Base-by-base conservation (phyloP, 2,113 vertebrate species). In the Phaethon lepturus region DNA sequence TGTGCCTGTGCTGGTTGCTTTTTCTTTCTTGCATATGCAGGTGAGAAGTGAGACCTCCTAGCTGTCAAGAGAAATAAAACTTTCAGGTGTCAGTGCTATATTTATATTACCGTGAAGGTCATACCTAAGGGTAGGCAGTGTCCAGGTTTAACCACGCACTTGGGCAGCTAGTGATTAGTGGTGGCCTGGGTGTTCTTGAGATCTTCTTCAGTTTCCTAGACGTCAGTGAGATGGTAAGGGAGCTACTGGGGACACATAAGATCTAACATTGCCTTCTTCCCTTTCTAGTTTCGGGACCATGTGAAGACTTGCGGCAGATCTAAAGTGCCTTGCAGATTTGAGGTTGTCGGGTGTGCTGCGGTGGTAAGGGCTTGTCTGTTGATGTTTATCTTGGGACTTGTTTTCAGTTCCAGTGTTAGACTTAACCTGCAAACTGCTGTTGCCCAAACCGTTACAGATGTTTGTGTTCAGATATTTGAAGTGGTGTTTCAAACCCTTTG, bases 201-300 rank as follows among this genome's bases (percentile, higher is more conserved):
- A 40, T 53, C 3, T 0, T 33, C 42, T 79, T 45, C 38, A 7
- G 12, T 71, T 91, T 79, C 49, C 49, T 29, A 25, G 35, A 23
- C 4, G 7, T 63, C 64, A 59, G 33, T 1, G 8, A 47, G 83
- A 12, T 81, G 64, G 64, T 25, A n/a, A n/a, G 55, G 83, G 56
- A 77, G 40, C 53, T 64, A 6, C 44, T 42, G 55, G 35, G 56
- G n/a, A 33, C 9, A 3, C 6, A 0, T 10, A 3, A 56, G 22
- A 45, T 73, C 52, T 97, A 33, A 93, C 38, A 0, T 16, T 87
- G 38, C 22, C 19, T 81, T 38, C 64, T 17, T 75, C 28, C n/a
- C 74, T 88, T 88, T 96, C 83, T 45, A 99, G 99, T 99, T 99
- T 53, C 98, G 94, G 79, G 99, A 99, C 42, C 99, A 99, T 4